Evolutionary conservation across 2,888 invertebrate genomes (phyloP).

Genomic region (Polietes domitor): DNA sequence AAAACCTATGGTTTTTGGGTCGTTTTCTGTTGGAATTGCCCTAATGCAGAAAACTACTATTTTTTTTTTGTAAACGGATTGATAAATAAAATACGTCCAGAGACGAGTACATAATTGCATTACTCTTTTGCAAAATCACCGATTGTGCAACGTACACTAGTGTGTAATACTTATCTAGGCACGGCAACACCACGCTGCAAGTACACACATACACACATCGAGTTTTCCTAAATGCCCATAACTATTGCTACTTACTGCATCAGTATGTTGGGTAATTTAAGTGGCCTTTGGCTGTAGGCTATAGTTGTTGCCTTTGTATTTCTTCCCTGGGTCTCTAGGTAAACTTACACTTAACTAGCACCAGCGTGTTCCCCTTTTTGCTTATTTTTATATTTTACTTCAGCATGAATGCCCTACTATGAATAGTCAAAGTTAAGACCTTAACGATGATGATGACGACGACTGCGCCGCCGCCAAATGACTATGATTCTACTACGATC

Average conservation of each 20-base stretch:
- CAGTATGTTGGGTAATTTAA: slow-evolving; percentile 58
- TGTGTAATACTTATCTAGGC: slow-evolving; percentile 14
- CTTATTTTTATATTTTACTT: slow-evolving; percentile 34
- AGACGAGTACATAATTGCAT: too few species aligned
- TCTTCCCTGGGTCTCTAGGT: too few species aligned
- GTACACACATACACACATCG: not conserved
- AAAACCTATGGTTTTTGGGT: too few species aligned
- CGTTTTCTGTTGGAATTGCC: too few species aligned
- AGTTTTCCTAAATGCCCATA: slow-evolving; percentile 37
- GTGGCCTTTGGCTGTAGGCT: slow-evolving; percentile 52
- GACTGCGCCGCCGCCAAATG: not conserved
- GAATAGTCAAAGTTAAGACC: slow-evolving; percentile 57
- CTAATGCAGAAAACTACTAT: too few species aligned
- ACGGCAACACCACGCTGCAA: slow-evolving; percentile 2
- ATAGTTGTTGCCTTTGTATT: slow-evolving; percentile 35
- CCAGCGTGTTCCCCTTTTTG: slow-evolving; percentile 47
- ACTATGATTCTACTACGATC: not conserved
- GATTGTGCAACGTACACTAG: not conserved
- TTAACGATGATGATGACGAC: slow-evolving; percentile 49
- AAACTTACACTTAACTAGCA: not conserved
- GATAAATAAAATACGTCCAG: too few species aligned
- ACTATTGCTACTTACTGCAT: slow-evolving; percentile 65
- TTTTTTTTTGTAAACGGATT: too few species aligned
- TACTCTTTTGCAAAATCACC: too few species aligned
- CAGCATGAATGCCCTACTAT: slow-evolving; percentile 45